Percentiles rank a stretch among this genome's conserved stretches.
These are phyloP conservation scores for Frieseomelitta varia DNA, from an alignment of 1,140 invertebrate species.

Conservation along the genomic window DNA sequence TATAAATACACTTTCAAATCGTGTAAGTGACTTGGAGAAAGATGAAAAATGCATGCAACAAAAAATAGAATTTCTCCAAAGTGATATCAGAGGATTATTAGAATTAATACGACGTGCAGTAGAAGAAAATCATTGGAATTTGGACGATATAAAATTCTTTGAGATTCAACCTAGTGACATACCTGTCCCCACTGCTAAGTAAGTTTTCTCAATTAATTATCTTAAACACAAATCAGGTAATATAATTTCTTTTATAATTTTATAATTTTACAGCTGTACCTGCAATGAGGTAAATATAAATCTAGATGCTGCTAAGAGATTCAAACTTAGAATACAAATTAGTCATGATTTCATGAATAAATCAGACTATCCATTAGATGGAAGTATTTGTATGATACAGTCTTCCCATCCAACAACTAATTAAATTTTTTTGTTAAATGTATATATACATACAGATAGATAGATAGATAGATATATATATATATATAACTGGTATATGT, in stretches of 20 bases:
- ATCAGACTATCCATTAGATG: slow-evolving; percentile 33
- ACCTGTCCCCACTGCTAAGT: slow-evolving; percentile 67
- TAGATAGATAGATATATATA: too few relatives aligned
- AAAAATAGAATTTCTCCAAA: slow-evolving; percentile 75
- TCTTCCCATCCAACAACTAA: slow-evolving; percentile 14
- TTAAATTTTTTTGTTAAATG: slow-evolving; percentile 22
- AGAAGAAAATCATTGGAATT: slow-evolving; percentile 74
- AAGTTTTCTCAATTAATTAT: slow-evolving; percentile 55
- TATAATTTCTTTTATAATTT: slow-evolving; percentile 49
- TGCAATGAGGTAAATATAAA: slow-evolving; percentile 73
- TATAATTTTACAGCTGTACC: slow-evolving; percentile 68
- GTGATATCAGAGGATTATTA: slow-evolving; percentile 76
- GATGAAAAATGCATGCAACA: slow-evolving; percentile 67
- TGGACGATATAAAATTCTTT: slow-evolving; percentile 74
- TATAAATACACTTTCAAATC: slow-evolving; percentile 70
- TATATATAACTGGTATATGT: slow-evolving; percentile 18
- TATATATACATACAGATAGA: neutral
- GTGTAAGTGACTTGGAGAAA: slow-evolving; percentile 69
- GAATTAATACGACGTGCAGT: slow-evolving; percentile 76
- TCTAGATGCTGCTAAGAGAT: slow-evolving; percentile 61
- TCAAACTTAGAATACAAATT: slow-evolving; percentile 63
- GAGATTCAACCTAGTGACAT: slow-evolving; percentile 72
- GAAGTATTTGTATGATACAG: slow-evolving; percentile 42
- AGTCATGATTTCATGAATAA: slow-evolving; percentile 44
- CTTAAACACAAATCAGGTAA: neutral